These are phyloP conservation scores for Cetonia aurata DNA, from an alignment of 2,888 invertebrate species.

Conservation along the genomic window DNA sequence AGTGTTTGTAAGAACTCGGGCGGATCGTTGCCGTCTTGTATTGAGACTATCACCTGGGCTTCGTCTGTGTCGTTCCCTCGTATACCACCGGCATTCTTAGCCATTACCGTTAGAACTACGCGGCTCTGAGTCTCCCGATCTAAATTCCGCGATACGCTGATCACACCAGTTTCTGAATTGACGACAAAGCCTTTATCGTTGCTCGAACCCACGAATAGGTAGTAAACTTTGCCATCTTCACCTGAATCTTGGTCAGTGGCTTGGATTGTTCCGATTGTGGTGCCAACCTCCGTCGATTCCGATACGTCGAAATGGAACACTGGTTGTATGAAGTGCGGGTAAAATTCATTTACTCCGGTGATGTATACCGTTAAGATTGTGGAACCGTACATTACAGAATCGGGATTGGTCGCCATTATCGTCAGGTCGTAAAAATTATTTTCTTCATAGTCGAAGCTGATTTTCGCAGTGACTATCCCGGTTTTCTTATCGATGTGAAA, in stretches of 20 bases:
- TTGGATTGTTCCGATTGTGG: conserved; percentile 86
- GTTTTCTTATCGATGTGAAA: conserved; percentile 84
- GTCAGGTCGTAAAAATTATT: conserved; percentile 79
- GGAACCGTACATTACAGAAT: conserved; percentile 82
- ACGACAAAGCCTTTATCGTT: conserved; percentile 92
- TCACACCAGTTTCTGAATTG: conserved; percentile 85
- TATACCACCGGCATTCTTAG: conserved; percentile 95
- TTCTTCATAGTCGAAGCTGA: conserved; percentile 90
- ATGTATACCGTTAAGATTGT: conserved; percentile 82
- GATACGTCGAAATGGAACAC: conserved; percentile 94
- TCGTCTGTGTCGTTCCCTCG: conserved; percentile 95
- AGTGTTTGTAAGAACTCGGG: conserved; percentile 87
- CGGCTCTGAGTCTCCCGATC: conserved; percentile 91
- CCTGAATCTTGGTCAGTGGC: conserved; percentile 92
- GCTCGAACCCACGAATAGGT: conserved; percentile 92
- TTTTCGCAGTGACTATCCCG: conserved; percentile 81
- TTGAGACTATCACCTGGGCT: conserved; percentile 92
- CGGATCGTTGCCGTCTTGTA: conserved; percentile 97
- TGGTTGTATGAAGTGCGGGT: conserved; percentile 88
- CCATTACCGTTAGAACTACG: conserved; percentile 91
- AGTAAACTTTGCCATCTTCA: conserved; percentile 89
- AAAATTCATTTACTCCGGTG: conserved; percentile 90
- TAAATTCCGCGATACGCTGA: conserved; percentile 84
- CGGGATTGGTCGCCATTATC: conserved; percentile 89
- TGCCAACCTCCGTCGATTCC: conserved; percentile 89